A percentile compares a stretch with the other conserved stretches of the same genome.
phyloP scores from a whole-genome alignment of 2,113 vertebrate species.

The Camelus bactrianus region DNA sequence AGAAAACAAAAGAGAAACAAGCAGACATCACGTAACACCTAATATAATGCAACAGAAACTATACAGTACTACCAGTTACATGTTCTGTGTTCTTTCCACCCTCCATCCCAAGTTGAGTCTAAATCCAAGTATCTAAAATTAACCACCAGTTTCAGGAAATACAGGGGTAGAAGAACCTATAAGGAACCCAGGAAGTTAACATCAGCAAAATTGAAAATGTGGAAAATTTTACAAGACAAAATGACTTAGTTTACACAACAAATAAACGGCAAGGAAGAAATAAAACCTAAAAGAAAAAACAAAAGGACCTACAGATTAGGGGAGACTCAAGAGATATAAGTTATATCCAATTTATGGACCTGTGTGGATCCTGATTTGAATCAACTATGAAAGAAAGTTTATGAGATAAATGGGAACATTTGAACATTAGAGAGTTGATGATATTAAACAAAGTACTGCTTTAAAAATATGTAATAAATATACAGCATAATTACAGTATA shows the following conservation, averaged over 20 bases:
- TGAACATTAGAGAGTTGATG: background rate
- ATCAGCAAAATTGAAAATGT: background rate
- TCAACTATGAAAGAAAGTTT: background rate
- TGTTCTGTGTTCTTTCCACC: background rate
- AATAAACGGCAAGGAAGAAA: background rate
- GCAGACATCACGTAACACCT: background rate
- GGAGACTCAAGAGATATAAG: background rate
- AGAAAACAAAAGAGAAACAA: background rate
- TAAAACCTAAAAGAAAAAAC: background rate
- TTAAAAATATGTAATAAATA: background rate
- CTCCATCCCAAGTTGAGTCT: background rate
- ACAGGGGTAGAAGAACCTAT: background rate
- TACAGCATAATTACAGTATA: background rate
- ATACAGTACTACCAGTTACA: background rate
- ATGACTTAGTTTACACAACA: background rate
- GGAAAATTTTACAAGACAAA: background rate
- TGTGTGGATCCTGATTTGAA: background rate
- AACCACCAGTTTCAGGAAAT: constrained; percentile 1
- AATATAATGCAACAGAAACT: background rate
- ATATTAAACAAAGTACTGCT: constrained; percentile 12
- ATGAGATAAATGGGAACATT: background rate
- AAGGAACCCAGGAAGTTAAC: background rate
- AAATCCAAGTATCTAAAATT: background rate
- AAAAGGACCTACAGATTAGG: background rate
- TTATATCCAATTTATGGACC: background rate